Percentiles rank a stretch among this genome's conserved stretches.
These are phyloP conservation scores for Catamblyrhynchus diadema DNA, from an alignment of 2,797 vertebrate species.

Conservation along the genomic window DNA sequence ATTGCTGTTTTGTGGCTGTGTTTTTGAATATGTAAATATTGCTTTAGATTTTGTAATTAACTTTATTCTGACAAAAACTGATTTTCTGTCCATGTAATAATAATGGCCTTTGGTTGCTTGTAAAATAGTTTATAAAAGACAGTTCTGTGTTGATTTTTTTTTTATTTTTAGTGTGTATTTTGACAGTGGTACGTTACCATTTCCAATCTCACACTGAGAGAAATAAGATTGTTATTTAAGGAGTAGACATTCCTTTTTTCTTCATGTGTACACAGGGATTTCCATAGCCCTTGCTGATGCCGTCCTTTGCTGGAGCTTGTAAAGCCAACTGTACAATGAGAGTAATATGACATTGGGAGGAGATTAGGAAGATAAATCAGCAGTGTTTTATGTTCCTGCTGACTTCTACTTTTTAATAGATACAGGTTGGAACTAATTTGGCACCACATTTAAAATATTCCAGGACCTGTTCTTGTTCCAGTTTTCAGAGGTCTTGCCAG, in stretches of 20 bases:
- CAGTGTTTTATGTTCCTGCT: not conserved
- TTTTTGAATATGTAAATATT: not conserved
- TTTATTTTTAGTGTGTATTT: not conserved
- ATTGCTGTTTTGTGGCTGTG: not conserved
- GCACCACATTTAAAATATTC: not conserved
- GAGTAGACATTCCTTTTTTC: not conserved
- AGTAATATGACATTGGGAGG: not conserved
- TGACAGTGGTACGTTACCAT: not conserved
- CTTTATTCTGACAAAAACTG: not conserved
- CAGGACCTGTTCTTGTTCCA: not conserved
- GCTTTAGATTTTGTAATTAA: not conserved
- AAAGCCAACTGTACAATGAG: not conserved
- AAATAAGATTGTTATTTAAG: not conserved
- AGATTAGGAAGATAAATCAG: not conserved
- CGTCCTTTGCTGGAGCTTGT: not conserved
- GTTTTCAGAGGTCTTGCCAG: constrained; percentile 1
- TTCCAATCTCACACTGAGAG: not conserved
- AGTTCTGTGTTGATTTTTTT: not conserved
- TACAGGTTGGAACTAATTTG: not conserved
- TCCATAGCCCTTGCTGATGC: not conserved
- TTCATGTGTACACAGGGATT: not conserved
- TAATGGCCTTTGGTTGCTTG: not conserved
- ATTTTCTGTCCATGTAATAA: not conserved
- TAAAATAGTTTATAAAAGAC: not conserved
- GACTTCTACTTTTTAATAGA: not conserved